These are phyloP conservation scores for Scaptomyza pallida DNA, from an alignment of 1,140 invertebrate genomes.

Conservation along the genomic window DNA sequence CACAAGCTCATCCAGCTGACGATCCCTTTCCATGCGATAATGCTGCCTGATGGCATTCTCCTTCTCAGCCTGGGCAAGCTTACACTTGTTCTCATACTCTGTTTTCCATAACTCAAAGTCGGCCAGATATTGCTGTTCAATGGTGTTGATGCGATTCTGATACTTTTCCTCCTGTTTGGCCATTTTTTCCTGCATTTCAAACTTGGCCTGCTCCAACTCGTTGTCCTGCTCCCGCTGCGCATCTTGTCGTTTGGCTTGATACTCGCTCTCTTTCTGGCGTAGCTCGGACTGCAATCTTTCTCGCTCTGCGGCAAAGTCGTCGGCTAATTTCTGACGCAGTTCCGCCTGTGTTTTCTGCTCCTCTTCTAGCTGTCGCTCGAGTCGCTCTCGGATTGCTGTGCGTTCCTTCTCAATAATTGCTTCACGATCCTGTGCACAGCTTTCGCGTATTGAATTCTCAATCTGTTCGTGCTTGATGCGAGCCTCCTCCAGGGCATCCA, in stretches of 20 bases:
- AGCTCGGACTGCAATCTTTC: conserved; percentile 81
- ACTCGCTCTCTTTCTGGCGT: conserved; percentile 82
- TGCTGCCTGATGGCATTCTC: conserved; percentile 86
- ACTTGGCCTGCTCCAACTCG: conserved; percentile 83
- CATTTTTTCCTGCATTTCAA: conserved; percentile 85
- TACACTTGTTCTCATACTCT: conserved; percentile 86
- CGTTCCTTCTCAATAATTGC: conserved; percentile 85
- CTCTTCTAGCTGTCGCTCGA: conserved; percentile 86
- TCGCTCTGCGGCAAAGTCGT: conserved; percentile 84
- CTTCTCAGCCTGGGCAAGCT: conserved; percentile 85
- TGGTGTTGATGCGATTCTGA: conserved; percentile 84
- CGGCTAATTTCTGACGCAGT: conserved; percentile 84
- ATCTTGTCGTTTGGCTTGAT: conserved; percentile 63
- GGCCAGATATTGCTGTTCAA: conserved; percentile 85
- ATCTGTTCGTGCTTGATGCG: conserved; percentile 84
- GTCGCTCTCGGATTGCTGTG: conserved; percentile 84
- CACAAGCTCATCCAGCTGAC: conserved; percentile 88
- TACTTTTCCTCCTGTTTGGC: conserved; percentile 83
- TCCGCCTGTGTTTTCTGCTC: conserved; percentile 86
- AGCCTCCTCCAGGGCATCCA: conserved; percentile 77
- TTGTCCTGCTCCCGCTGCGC: conserved; percentile 68
- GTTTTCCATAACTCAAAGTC: conserved; percentile 86
- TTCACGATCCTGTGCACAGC: conserved; percentile 84
- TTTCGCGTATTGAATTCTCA: conserved; percentile 85
- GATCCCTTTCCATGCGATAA: conserved; percentile 87